phyloP scores from a whole-genome alignment of 2,113 vertebrate genomes.

The Heteronetta atricapilla region DNA sequence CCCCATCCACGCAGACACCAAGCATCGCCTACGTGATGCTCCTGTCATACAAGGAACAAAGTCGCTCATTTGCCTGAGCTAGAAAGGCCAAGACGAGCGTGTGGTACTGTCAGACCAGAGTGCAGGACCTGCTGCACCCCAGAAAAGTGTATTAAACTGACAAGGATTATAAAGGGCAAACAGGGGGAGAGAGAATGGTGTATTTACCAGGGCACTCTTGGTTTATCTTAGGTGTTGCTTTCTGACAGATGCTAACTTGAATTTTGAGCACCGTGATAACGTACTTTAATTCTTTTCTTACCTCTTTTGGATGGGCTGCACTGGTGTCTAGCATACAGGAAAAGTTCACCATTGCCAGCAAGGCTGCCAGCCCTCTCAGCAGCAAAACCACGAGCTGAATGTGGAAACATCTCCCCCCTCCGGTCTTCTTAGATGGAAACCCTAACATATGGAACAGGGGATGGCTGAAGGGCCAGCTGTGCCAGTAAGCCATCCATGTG shows the following conservation, averaged over 20 bases:
- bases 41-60: neutral
- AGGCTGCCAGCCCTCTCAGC: neutral
- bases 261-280: neutral
- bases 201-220: neutral
- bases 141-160: neutral
- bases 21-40: accelerated
- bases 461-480: neutral
- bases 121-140: neutral
- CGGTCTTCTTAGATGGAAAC: neutral
- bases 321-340: neutral
- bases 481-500: neutral
- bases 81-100: neutral
- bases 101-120: neutral
- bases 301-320: neutral
- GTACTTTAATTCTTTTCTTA: neutral
- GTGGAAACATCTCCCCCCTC: neutral
- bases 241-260: neutral
- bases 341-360: neutral
- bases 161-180: neutral
- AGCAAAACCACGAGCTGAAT: neutral
- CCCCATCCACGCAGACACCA: neutral
- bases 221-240: neutral
- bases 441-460: neutral
- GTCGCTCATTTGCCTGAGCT: neutral
- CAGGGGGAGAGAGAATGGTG: neutral